Percentiles rank a stretch among this genome's conserved stretches.
These are phyloP conservation scores for Silurus glanis DNA, from an alignment of 2,113 vertebrate genomes.

Conservation along the genomic window DNA sequence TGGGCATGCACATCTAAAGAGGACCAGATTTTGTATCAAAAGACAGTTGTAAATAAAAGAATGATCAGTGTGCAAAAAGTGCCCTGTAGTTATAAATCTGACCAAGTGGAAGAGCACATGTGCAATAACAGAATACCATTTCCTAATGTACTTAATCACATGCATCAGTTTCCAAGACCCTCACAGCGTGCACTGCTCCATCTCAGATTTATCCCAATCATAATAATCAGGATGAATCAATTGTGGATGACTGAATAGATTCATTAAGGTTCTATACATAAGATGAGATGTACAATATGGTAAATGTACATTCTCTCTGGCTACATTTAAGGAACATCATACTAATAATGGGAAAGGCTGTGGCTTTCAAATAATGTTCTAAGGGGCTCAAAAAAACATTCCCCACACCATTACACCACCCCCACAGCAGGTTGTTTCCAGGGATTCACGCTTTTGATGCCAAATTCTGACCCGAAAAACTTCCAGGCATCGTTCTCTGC, in stretches of 20 bases:
- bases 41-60: constrained; percentile 1
- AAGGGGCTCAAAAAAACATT: background rate
- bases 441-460: background rate
- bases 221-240: too few species aligned
- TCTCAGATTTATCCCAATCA: too few species aligned
- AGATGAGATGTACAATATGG: background rate
- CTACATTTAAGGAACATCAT: background rate
- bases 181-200: too few species aligned
- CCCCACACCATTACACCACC: background rate
- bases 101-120: constrained; percentile 24
- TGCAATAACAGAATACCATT: background rate
- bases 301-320: background rate
- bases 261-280: background rate
- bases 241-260: too few species aligned
- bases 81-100: constrained; percentile 13
- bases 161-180: too few species aligned
- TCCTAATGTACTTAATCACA: background rate
- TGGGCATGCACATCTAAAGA: background rate
- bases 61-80: background rate
- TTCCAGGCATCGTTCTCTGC: background rate
- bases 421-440: background rate
- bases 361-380: background rate
- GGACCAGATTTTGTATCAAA: background rate
- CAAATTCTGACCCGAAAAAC: background rate
- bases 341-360: background rate